Base-by-base conservation (phyloP, 2,888 invertebrate genomes). In the Drosophila affinis region DNA sequence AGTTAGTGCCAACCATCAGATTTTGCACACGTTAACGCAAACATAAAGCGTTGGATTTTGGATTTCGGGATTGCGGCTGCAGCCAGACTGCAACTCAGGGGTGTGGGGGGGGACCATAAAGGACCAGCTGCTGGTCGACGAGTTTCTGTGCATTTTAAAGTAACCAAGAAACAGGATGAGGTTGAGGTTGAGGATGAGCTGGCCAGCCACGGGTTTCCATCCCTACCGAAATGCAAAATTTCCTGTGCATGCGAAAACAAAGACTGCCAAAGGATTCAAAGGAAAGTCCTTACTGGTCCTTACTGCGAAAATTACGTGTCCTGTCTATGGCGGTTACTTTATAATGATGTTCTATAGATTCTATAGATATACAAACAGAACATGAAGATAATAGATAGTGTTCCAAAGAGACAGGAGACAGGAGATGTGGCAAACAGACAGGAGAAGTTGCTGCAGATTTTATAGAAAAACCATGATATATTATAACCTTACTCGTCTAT, bases 11-110 rank as follows among this genome's bases (percentile, higher is more conserved):
- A 79, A 69, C 79, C 85, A 82, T 84, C 85, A 84, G 85, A 85
- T 85, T 85, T 85, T 83, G 79, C 87, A 81, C 87, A 82, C 85
- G 84, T 85, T 83, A 83, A 82, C 84, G 80, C 79, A 82, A 84
- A 79, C 87, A 87, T 87, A 84, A 85, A 84, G 81, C 84, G 80
- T 82, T 67, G 82, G 84, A 86, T 81, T 81, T 71, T 72, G 77
- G 75, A 12, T 21, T 56, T 29, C 46, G n/a, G 34, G 12, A 53
- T 67, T 21, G 65, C 62, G 46, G 24, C 47, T 32, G 34, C 24
- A 57, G 18, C 18, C 14, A 3, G 21, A 21, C 21, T 21, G 21
- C 21, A n/a, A 21, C 53, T 3, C 18, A 32, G 29, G 44, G 18
- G 21, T 6, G 14, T 10, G 34, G 24, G n/a, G 21, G 44, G 17